phyloP scores from a whole-genome alignment of 23 tunicate species.

The Ascidia mentula region DNA sequence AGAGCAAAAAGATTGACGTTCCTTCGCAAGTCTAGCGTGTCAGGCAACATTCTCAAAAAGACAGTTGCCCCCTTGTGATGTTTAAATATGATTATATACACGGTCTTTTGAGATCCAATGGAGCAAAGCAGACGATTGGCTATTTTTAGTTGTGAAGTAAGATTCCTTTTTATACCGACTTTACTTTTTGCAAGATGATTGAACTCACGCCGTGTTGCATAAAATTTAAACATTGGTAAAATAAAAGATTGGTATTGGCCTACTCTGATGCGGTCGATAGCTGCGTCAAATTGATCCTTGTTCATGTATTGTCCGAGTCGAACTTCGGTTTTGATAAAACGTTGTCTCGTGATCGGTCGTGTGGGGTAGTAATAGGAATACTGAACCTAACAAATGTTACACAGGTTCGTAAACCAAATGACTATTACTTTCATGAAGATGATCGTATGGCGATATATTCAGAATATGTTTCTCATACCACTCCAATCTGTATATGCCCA shows the following conservation, averaged over 20 bases:
- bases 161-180: too few relatives aligned
- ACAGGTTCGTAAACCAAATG: not conserved
- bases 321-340: conserved; percentile 72
- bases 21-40: not conserved
- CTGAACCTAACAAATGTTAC: conserved; percentile 42
- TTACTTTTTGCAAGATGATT: too few relatives aligned
- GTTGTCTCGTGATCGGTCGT: conserved; percentile 40
- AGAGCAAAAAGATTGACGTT: not conserved
- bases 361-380: conserved; percentile 62
- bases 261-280: conserved; percentile 70
- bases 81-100: too few relatives aligned
- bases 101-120: too few relatives aligned
- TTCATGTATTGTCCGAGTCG: conserved; percentile 47
- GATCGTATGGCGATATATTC: not conserved
- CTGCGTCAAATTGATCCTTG: conserved; percentile 28
- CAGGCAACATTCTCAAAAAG: too few relatives aligned
- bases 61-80: too few relatives aligned
- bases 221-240: too few relatives aligned
- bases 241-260: too few relatives aligned
- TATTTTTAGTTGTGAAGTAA: too few relatives aligned
- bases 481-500: conserved; percentile 70
- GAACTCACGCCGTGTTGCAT: too few relatives aligned
- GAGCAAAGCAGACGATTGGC: too few relatives aligned
- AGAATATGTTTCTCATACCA: conserved; percentile 51
- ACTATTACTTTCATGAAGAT: not conserved